A percentile compares a stretch with the other conserved stretches of the same genome.
phyloP scores from a whole-genome alignment of 2,797 vertebrate species.

The Cynodonichthys magdalenae region DNA sequence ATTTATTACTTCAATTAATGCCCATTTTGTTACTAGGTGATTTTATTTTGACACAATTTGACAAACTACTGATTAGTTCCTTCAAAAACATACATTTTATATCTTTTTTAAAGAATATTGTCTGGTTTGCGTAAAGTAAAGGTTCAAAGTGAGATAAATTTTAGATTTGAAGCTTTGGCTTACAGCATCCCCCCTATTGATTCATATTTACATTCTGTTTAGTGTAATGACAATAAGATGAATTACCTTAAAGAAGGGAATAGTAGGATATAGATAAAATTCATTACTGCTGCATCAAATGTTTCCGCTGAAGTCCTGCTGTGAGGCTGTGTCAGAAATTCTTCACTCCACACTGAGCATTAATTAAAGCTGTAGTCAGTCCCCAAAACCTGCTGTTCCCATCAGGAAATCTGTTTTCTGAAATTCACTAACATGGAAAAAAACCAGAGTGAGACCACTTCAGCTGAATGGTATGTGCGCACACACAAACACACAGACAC shows the following conservation, averaged over 20 bases:
- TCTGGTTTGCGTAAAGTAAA: background rate
- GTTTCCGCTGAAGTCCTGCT: constrained; percentile 43
- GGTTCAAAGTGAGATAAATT: constrained; percentile 8
- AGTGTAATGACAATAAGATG: constrained; percentile 3
- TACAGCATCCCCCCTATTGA: background rate
- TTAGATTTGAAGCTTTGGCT: constrained; percentile 10
- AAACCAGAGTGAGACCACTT: constrained; percentile 25
- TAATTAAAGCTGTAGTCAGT: constrained; percentile 71
- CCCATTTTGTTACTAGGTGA: constrained; percentile 52
- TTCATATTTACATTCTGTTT: constrained; percentile 1
- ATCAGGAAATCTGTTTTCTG: constrained; percentile 45
- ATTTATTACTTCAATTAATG: constrained; percentile 70
- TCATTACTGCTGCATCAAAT: constrained; percentile 53
- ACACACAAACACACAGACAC: background rate
- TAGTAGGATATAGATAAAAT: constrained; percentile 32
- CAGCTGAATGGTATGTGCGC: background rate
- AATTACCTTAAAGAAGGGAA: constrained; percentile 22
- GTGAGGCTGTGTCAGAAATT: constrained; percentile 56
- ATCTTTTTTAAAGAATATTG: background rate
- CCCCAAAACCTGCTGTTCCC: constrained; percentile 59
- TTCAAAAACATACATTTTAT: background rate
- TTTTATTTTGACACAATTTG: constrained; percentile 47
- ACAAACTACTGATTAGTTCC: constrained; percentile 15
- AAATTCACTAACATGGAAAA: constrained; percentile 33
- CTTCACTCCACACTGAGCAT: constrained; percentile 50